Evolutionary conservation across 2,113 vertebrate genomes (phyloP).

Genomic region (Pelodiscus sinensis): DNA sequence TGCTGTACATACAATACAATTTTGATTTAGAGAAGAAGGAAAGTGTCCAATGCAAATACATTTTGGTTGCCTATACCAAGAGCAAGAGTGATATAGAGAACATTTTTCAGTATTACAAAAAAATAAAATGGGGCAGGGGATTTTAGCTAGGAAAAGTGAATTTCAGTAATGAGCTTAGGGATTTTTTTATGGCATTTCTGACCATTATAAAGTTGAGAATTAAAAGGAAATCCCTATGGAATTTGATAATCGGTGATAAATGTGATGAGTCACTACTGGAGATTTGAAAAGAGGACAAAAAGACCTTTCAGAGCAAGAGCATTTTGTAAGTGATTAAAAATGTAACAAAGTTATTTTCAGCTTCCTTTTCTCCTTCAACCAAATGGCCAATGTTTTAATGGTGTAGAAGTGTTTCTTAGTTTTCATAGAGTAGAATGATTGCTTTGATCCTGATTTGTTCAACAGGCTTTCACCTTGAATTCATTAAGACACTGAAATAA

Average conservation of each 20-base stretch:
- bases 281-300: constrained; percentile 57
- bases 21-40: constrained; percentile 19
- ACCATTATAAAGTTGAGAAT: constrained; percentile 63
- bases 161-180: constrained; percentile 43
- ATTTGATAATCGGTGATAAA: constrained; percentile 66
- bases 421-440: constrained; percentile 44
- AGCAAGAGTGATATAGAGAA: neutral
- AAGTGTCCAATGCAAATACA: neutral
- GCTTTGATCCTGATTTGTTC: neutral
- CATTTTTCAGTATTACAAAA: neutral
- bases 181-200: constrained; percentile 51
- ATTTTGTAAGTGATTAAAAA: constrained; percentile 56
- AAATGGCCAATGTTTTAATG: constrained; percentile 20
- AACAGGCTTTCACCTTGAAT: constrained; percentile 6
- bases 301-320: constrained; percentile 32
- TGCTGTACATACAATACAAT: neutral
- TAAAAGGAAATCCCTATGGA: constrained; percentile 69
- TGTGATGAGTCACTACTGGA: constrained; percentile 53
- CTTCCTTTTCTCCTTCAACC: constrained; percentile 25
- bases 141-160: constrained; percentile 1
- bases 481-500: neutral
- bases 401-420: constrained; percentile 14
- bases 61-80: neutral
- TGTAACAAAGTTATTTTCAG: constrained; percentile 38
- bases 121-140: neutral